phyloP scores from a whole-genome alignment of 2,113 vertebrate species.

The Passerina amoena region DNA sequence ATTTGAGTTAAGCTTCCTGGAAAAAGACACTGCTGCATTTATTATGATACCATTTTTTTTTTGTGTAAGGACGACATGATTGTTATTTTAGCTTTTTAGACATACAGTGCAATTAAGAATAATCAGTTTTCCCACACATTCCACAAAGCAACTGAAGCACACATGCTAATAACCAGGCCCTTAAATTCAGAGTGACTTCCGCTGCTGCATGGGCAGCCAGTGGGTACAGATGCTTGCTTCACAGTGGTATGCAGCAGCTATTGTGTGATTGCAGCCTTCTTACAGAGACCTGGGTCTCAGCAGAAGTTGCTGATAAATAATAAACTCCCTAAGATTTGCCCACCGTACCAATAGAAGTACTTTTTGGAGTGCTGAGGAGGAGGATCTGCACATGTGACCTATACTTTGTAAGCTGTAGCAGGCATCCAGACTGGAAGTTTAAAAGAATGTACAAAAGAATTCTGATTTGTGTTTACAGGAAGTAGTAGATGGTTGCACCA shows the following conservation, averaged over 20 bases:
- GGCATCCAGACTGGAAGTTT: background rate
- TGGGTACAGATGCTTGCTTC: background rate
- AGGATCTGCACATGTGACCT: background rate
- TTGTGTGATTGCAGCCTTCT: background rate
- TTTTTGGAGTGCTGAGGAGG: background rate
- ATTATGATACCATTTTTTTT: slow-evolving; percentile 55
- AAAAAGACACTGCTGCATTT: slow-evolving; percentile 56
- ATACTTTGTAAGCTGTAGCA: background rate
- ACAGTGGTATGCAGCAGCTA: background rate
- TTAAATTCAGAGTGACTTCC: slow-evolving; percentile 31
- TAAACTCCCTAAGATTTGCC: background rate
- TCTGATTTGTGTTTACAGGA: background rate
- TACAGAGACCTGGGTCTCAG: background rate
- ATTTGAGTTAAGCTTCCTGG: slow-evolving; percentile 42
- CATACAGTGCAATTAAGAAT: slow-evolving; percentile 57
- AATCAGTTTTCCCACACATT: slow-evolving; percentile 70
- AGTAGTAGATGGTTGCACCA: background rate
- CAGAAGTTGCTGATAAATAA: background rate
- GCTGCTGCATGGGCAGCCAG: background rate
- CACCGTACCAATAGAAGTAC: background rate
- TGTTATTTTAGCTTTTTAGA: slow-evolving; percentile 59
- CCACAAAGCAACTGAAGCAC: slow-evolving; percentile 50
- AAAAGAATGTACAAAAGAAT: background rate
- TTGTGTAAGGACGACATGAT: slow-evolving; percentile 50
- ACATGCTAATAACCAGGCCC: slow-evolving; percentile 5